Evolutionary conservation across 2,888 invertebrate species (phyloP).

Genomic region (Parapristionchus giblindavisi): DNA sequence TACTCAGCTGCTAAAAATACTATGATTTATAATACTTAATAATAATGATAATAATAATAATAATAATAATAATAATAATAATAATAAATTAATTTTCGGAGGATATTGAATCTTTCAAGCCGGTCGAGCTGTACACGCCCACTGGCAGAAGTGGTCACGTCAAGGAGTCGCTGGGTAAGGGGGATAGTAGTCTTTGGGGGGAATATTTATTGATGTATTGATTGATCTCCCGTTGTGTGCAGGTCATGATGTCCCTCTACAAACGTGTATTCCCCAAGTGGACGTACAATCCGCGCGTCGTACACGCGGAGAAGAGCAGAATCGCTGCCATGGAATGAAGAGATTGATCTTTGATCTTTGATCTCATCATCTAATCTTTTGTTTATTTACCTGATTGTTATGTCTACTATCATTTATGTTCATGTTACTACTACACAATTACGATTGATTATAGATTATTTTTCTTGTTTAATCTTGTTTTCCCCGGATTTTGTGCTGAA

Average conservation of each 20-base stretch:
- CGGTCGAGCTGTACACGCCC: conserved; percentile 89
- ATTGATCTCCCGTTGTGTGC: background rate
- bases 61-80: too few species aligned
- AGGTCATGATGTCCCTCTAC: conserved; percentile 81
- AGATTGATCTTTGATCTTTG: conserved; percentile 21
- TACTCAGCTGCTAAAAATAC: too few species aligned
- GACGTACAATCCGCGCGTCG: conserved; percentile 79
- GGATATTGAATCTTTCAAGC: conserved; percentile 94
- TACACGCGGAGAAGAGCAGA: conserved; percentile 35
- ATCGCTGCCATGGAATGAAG: conserved; percentile 28
- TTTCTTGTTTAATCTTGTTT: too few species aligned
- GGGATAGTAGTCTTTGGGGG: too few species aligned
- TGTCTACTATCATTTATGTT: too few species aligned
- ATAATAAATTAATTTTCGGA: conserved; percentile 75
- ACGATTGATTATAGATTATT: too few species aligned
- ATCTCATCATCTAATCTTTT: too few species aligned
- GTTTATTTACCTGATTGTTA: too few species aligned
- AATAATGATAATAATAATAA: too few species aligned
- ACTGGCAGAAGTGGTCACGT: conserved; percentile 93
- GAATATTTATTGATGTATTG: background rate
- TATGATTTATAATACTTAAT: too few species aligned
- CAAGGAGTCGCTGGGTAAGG: conserved; percentile 77
- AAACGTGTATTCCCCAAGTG: conserved; percentile 97
- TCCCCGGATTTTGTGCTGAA: too few species aligned
- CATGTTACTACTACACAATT: too few species aligned